Evolutionary conservation across 2,113 vertebrate genomes (phyloP).

Genomic region (Morone saxatilis): DNA sequence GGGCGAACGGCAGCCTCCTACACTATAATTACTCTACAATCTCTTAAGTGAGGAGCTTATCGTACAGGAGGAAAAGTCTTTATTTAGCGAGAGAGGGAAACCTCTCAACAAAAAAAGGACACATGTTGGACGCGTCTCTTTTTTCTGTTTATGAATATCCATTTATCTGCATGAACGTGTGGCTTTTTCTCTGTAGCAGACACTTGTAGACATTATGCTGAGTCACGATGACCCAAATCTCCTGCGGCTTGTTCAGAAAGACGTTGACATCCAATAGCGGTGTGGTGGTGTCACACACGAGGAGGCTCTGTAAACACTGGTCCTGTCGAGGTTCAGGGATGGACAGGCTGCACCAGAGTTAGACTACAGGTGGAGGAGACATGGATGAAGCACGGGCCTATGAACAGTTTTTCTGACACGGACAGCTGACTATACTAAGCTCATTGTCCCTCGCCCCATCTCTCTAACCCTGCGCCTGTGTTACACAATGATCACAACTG

Average conservation of each 20-base stretch:
- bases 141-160: not conserved
- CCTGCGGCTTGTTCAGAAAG: not conserved
- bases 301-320: constrained; percentile 4
- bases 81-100: not conserved
- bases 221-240: constrained; percentile 30
- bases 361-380: constrained; percentile 70
- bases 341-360: not conserved
- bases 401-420: constrained; percentile 59
- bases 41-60: constrained; percentile 47
- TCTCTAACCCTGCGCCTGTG: not conserved
- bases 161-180: not conserved
- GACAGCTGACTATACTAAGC: constrained; percentile 63
- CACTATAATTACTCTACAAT: constrained; percentile 55
- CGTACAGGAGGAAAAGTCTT: not conserved
- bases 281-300: not conserved
- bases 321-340: not conserved
- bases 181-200: not conserved
- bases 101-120: not conserved
- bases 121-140: not conserved
- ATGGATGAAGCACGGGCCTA: constrained; percentile 30
- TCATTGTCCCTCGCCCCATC: not conserved
- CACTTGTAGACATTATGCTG: constrained; percentile 8
- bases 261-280: not conserved
- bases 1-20: not conserved
- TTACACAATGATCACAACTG: not conserved